phyloP scores from a whole-genome alignment of 2,113 vertebrate genomes.

The Phyllopteryx taeniolatus region DNA sequence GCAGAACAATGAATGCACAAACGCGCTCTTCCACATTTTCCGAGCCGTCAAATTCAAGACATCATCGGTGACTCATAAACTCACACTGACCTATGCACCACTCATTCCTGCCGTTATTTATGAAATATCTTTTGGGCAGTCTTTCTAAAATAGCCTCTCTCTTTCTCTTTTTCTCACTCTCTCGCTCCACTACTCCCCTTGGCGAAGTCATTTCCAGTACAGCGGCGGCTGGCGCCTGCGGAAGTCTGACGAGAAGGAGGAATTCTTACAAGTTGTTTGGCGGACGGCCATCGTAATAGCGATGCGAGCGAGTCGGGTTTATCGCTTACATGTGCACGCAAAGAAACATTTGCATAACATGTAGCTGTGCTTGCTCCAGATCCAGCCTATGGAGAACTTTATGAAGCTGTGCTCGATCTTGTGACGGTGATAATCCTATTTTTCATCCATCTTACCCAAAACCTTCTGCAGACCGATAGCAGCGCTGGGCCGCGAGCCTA shows the following conservation, averaged over 20 bases:
- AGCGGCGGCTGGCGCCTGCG: conserved; percentile 60
- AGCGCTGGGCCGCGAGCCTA: conserved; percentile 9
- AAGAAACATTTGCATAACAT: conserved; percentile 35
- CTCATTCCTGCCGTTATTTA: conserved; percentile 67
- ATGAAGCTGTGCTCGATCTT: neutral
- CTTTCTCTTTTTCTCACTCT: conserved; percentile 20
- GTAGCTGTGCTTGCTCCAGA: conserved; percentile 29
- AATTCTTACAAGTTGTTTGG: conserved; percentile 58
- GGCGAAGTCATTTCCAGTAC: conserved; percentile 50
- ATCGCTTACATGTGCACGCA: conserved; percentile 34
- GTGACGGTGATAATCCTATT: conserved; percentile 32
- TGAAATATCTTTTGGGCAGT: conserved; percentile 64
- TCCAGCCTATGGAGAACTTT: neutral
- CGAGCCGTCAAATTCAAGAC: conserved; percentile 23
- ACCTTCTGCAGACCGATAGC: conserved; percentile 13
- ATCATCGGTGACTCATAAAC: conserved; percentile 47
- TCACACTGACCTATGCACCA: conserved; percentile 44
- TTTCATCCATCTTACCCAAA: conserved; percentile 24
- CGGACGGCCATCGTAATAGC: conserved; percentile 37
- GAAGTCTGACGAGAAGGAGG: conserved; percentile 59
- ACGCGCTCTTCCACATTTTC: conserved; percentile 25
- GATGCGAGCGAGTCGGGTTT: conserved; percentile 38
- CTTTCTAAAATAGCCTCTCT: conserved; percentile 61
- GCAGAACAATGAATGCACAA: conserved; percentile 28
- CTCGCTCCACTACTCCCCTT: conserved; percentile 44